phyloP scores from a whole-genome alignment of 2,113 vertebrate species.

The Barnardius zonarius region DNA sequence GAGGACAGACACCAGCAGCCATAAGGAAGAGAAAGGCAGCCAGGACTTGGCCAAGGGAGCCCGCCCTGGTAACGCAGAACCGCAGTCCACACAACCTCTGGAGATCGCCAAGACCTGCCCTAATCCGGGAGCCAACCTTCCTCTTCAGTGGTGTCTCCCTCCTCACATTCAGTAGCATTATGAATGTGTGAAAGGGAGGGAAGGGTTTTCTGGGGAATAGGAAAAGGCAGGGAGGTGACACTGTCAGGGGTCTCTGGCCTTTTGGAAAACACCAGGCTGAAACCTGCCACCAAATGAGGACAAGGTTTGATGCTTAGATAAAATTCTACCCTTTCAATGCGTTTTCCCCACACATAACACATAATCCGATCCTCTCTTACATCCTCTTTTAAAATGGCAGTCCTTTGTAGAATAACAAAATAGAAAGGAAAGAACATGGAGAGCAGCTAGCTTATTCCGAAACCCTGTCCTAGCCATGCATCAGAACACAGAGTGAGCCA shows the following conservation, averaged over 20 bases:
- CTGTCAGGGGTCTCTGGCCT: rapidly evolving
- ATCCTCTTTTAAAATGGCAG: neutral
- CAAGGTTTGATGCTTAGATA: neutral
- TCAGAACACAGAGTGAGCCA: neutral
- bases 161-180: neutral
- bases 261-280: neutral
- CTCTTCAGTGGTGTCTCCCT: neutral
- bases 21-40: neutral
- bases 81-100: neutral
- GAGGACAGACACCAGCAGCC: neutral
- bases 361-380: neutral
- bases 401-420: neutral
- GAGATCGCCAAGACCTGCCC: neutral
- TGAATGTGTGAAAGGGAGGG: neutral
- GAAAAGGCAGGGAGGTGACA: neutral
- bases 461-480: neutral
- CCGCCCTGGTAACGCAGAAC: neutral
- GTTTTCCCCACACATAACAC: neutral
- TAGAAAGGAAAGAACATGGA: neutral
- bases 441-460: neutral
- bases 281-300: neutral
- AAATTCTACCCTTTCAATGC: neutral
- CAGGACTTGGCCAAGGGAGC: neutral
- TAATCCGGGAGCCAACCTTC: rapidly evolving
- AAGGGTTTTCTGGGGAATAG: neutral